Evolutionary conservation across 2,113 vertebrate genomes (phyloP).

Genomic region (Chinchilla lanigera): DNA sequence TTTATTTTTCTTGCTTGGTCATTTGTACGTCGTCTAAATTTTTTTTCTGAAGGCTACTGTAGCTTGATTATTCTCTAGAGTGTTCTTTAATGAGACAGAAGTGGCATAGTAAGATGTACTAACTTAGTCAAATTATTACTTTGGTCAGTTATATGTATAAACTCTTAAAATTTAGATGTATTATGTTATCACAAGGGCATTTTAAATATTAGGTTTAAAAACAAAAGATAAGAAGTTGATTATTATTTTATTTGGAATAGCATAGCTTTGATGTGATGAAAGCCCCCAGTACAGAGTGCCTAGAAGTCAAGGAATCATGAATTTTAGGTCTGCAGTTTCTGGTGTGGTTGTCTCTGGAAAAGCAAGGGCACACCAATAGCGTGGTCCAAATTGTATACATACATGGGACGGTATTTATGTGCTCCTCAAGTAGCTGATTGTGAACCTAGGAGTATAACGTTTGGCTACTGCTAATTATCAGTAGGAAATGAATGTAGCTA

Average conservation of each 20-base stretch:
- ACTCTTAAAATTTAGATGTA: conserved; percentile 34
- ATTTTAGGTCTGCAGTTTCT: neutral
- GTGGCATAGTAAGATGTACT: neutral
- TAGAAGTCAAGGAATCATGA: neutral
- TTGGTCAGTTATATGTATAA: neutral
- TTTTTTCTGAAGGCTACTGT: neutral
- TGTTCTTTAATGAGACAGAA: neutral
- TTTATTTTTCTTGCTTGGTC: neutral
- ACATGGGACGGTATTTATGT: neutral
- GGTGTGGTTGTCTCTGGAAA: neutral
- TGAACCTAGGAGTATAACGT: neutral
- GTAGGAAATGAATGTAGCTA: neutral
- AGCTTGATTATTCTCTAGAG: neutral
- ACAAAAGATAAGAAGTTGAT: neutral
- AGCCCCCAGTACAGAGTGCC: neutral
- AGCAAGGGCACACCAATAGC: neutral
- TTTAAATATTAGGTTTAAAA: conserved; percentile 43
- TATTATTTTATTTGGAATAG: neutral
- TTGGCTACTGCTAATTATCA: neutral
- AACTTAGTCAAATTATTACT: neutral
- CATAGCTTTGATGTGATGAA: neutral
- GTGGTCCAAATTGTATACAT: neutral
- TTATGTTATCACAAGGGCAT: neutral
- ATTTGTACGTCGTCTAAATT: neutral
- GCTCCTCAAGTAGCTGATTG: neutral